Conservation (phyloP, 1,140 invertebrate species). For the Ylistrum balloti region DNA sequence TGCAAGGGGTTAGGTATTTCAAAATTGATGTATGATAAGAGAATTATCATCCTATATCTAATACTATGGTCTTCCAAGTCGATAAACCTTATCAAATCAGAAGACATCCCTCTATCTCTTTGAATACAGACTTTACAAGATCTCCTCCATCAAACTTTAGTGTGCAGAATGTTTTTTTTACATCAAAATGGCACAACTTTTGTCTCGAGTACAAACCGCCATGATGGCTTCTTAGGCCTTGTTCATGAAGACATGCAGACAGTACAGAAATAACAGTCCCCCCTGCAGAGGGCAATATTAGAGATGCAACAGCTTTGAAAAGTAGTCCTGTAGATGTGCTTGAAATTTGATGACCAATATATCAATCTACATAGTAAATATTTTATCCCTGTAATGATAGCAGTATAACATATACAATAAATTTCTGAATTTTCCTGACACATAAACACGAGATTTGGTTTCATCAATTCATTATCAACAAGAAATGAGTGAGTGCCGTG, state of each 20-base stretch:
- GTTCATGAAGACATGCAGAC: not conserved
- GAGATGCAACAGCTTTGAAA: not conserved
- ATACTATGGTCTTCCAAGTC: not conserved
- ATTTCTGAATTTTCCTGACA: no score
- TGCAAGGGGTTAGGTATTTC: not conserved
- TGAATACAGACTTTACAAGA: not conserved
- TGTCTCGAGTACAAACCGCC: not conserved
- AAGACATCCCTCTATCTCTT: conserved; percentile 1
- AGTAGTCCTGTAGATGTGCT: not conserved
- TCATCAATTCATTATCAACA: no score
- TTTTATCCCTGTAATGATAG: no score
- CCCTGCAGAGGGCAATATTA: not conserved
- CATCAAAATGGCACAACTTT: not conserved
- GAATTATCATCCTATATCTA: not conserved
- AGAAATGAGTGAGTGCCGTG: no score
- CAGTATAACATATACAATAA: no score
- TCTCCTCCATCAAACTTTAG: not conserved
- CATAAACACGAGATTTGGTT: no score
- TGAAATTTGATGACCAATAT: no score
- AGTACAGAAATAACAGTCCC: not conserved
- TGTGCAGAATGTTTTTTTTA: not conserved
- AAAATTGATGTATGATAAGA: not conserved
- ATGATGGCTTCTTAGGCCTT: not conserved
- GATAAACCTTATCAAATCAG: not conserved
- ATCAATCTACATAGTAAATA: no score